phyloP scores from a whole-genome alignment of 2,113 vertebrate genomes.

The Hoplias malabaricus region DNA sequence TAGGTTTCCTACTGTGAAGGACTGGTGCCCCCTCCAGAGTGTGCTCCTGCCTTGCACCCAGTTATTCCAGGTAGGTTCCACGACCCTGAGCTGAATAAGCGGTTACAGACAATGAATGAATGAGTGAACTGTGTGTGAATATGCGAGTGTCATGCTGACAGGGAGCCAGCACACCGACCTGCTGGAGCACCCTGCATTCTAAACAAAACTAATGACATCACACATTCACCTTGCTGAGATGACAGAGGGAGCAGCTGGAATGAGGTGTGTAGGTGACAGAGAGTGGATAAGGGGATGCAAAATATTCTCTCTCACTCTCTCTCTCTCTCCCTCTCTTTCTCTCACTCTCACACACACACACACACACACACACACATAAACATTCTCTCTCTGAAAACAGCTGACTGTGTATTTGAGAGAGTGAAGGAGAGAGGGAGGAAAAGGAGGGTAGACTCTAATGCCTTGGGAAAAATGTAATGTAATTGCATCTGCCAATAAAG shows the following conservation, averaged over 20 bases:
- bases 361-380: constrained; percentile 27
- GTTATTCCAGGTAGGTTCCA: too few relatives aligned
- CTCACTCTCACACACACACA: not conserved
- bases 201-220: too few relatives aligned
- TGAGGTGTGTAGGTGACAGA: constrained; percentile 60
- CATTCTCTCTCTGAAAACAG: not conserved
- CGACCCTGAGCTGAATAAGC: too few relatives aligned
- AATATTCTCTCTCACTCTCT: constrained; percentile 31
- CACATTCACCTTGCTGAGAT: too few relatives aligned
- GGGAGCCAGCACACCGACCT: not conserved
- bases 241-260: not conserved
- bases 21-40: too few relatives aligned
- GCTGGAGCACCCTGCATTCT: not conserved
- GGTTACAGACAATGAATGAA: not conserved
- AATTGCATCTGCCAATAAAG: constrained; percentile 66
- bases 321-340: constrained; percentile 30
- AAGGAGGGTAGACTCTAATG: constrained; percentile 55
- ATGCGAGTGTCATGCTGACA: not conserved
- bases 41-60: too few relatives aligned
- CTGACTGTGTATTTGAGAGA: not conserved
- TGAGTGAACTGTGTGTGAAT: not conserved
- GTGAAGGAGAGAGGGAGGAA: constrained; percentile 23
- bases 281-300: constrained; percentile 69
- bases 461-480: constrained; percentile 65
- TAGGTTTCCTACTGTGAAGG: too few relatives aligned